Percentiles rank a stretch among this genome's conserved stretches.
These are phyloP conservation scores for Gallinago jamesoni DNA, from an alignment of 2,113 vertebrate species.

Conservation along the genomic window DNA sequence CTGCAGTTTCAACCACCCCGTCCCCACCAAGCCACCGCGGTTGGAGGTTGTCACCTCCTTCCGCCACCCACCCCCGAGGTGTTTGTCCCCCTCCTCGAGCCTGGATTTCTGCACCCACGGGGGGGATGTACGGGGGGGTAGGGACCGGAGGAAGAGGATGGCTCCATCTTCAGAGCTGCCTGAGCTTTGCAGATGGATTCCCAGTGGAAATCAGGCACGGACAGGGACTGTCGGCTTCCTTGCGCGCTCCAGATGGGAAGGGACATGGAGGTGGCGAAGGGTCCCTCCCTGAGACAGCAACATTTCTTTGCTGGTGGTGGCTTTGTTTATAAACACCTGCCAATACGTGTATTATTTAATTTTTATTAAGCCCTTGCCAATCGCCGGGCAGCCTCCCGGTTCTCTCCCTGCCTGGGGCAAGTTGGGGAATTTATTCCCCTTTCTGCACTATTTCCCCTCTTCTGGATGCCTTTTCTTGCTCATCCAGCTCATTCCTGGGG, in stretches of 20 bases:
- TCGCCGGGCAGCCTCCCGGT: not conserved
- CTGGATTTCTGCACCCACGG: not conserved
- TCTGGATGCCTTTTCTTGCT: not conserved
- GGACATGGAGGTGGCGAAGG: not conserved
- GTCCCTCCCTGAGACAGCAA: not conserved
- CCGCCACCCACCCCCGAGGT: not conserved
- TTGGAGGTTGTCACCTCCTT: not conserved
- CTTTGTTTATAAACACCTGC: not conserved
- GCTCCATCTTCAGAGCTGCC: not conserved
- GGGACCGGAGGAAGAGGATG: not conserved
- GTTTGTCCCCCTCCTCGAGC: accelerated
- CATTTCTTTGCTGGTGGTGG: not conserved
- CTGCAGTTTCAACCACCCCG: not conserved
- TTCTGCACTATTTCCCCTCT: not conserved
- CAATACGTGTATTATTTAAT: not conserved
- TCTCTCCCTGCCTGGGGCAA: not conserved
- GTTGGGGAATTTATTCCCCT: not conserved
- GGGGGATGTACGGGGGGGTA: not conserved
- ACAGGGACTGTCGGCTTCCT: not conserved
- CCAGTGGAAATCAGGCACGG: not conserved
- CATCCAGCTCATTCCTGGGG: not conserved
- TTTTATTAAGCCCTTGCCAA: not conserved
- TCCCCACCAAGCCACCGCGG: accelerated
- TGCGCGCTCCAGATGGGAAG: not conserved
- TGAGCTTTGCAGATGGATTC: not conserved